Conservation (phyloP, 2,113 vertebrate species). For the Embiotoca jacksoni region DNA sequence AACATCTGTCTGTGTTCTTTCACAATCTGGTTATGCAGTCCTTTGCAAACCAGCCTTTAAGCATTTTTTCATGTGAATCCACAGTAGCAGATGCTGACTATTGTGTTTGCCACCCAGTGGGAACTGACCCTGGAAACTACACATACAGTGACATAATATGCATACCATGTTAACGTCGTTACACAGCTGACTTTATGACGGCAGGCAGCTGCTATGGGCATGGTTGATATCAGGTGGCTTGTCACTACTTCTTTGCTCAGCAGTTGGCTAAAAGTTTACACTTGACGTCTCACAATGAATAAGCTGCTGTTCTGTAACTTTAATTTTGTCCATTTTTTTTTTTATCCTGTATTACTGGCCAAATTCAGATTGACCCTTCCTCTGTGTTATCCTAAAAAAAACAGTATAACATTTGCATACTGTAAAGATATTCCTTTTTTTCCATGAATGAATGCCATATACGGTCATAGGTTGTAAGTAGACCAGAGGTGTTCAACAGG, state of each 20-base stretch:
- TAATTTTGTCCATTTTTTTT: too few species aligned
- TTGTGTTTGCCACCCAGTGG: conserved; percentile 24
- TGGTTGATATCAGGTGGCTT: not conserved
- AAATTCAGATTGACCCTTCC: too few species aligned
- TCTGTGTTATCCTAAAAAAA: too few species aligned
- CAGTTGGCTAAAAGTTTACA: not conserved
- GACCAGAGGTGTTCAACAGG: not conserved
- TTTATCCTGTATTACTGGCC: too few species aligned
- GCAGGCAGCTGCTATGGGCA: not conserved
- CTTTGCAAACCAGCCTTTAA: conserved; percentile 16
- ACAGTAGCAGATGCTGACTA: conserved; percentile 37
- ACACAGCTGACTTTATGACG: not conserved
- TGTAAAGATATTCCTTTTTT: not conserved
- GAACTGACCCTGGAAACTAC: conserved; percentile 23
- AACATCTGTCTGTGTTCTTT: conserved; percentile 12
- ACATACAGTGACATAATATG: conserved; percentile 5
- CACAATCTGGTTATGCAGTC: conserved; percentile 22
- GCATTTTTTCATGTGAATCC: conserved; percentile 31
- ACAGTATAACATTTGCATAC: too few species aligned
- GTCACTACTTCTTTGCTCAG: not conserved
- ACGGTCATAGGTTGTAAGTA: not conserved
- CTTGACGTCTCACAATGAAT: too few species aligned
- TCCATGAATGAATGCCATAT: not conserved
- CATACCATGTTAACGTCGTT: not conserved
- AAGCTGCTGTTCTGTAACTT: too few species aligned